phyloP scores from a whole-genome alignment of 2,797 vertebrate species.

The Danio tinwini region DNA sequence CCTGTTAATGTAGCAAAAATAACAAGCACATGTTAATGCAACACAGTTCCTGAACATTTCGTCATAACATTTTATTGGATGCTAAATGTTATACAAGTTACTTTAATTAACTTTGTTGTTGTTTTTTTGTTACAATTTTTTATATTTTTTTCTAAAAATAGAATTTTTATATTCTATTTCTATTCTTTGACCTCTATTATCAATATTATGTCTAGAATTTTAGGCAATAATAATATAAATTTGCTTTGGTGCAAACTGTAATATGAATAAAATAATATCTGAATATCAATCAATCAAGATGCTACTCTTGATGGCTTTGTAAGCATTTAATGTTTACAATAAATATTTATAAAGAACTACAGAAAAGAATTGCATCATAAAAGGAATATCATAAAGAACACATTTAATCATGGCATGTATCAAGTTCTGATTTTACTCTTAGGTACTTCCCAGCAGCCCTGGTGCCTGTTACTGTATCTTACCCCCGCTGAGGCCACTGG shows the following conservation, averaged over 20 bases:
- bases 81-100: not conserved
- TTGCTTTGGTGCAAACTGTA: no score
- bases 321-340: not conserved
- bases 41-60: not conserved
- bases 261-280: no score
- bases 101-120: not conserved
- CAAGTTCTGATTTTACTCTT: not conserved
- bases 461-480: constrained; percentile 53
- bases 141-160: no score
- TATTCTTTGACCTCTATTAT: no score
- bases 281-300: no score
- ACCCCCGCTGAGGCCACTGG: constrained; percentile 93
- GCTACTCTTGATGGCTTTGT: not conserved
- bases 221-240: no score
- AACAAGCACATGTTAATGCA: not conserved
- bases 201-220: no score
- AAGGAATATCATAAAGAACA: not conserved
- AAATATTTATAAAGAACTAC: not conserved
- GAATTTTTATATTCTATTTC: no score
- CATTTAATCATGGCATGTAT: not conserved
- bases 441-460: not conserved
- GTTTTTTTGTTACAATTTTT: no score
- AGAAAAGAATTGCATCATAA: not conserved
- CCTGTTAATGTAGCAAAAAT: no score
- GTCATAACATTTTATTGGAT: not conserved